Percentiles rank a stretch among this genome's conserved stretches.
Evolutionary conservation across 2,113 vertebrate species (phyloP).

Genomic region (Lethenteron reissneri): DNA sequence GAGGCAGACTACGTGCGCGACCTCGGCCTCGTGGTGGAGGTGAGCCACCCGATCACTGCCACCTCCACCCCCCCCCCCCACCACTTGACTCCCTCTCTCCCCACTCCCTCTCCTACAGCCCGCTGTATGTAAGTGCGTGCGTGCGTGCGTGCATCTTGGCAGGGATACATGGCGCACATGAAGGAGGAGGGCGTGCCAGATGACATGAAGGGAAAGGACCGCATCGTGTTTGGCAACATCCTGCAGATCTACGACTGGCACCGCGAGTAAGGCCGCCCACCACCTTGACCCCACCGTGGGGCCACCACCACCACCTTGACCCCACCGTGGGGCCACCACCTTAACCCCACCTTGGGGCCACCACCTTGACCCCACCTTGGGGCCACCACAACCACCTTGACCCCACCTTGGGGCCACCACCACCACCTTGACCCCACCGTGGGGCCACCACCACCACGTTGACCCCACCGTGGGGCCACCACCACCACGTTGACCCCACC

Average conservation of each 20-base stretch:
- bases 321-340: no score
- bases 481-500: no score
- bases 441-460: no score
- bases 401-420: no score
- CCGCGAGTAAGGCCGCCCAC: slow-evolving; percentile 41
- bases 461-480: no score
- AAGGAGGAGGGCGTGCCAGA: slow-evolving; percentile 77
- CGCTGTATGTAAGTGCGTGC: neutral
- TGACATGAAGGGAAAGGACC: slow-evolving; percentile 92
- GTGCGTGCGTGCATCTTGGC: slow-evolving; percentile 7
- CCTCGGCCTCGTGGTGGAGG: slow-evolving; percentile 81
- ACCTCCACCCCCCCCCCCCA: neutral
- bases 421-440: no score
- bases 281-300: no score
- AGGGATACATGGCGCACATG: slow-evolving; percentile 82
- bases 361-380: no score
- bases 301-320: no score
- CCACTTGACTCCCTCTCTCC: neutral
- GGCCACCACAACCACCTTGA: no score
- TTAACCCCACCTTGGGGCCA: no score
- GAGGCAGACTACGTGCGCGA: slow-evolving; percentile 98
- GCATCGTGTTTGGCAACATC: slow-evolving; percentile 94
- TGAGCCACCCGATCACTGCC: slow-evolving; percentile 13
- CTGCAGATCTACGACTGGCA: slow-evolving; percentile 98
- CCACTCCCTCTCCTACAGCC: neutral